These are phyloP conservation scores for Neolamprologus tretocephalus DNA, from an alignment of 2,113 vertebrate species.

Conservation along the genomic window DNA sequence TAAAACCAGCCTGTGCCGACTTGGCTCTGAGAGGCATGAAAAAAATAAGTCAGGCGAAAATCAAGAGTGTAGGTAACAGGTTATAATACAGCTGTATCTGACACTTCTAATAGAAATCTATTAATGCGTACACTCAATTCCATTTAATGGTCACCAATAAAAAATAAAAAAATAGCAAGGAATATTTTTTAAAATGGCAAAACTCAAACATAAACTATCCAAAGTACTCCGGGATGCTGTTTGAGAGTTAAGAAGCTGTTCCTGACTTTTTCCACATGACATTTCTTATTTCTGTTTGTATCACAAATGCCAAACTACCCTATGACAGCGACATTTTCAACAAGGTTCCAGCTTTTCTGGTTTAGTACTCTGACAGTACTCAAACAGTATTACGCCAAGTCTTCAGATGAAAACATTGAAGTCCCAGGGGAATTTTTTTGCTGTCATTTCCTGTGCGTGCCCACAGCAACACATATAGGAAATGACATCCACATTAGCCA, in stretches of 20 bases:
- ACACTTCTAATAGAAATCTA: neutral
- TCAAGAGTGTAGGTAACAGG: neutral
- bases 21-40: neutral
- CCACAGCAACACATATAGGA: neutral
- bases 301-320: neutral
- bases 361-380: constrained; percentile 3
- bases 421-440: neutral
- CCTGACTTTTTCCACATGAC: neutral
- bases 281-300: neutral
- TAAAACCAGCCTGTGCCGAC: neutral
- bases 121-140: neutral
- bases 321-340: neutral
- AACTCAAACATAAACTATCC: neutral
- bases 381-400: neutral
- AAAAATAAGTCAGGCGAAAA: neutral
- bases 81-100: neutral
- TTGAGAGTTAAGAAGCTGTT: neutral
- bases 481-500: constrained; percentile 22
- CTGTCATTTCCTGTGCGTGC: neutral
- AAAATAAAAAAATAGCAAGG: neutral
- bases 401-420: neutral
- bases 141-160: neutral
- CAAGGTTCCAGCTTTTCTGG: constrained; percentile 17
- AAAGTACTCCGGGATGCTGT: neutral
- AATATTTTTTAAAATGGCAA: neutral